These are phyloP conservation scores for Rhegmatorhina hoffmannsi DNA, from an alignment of 2,113 vertebrate genomes.

Conservation along the genomic window DNA sequence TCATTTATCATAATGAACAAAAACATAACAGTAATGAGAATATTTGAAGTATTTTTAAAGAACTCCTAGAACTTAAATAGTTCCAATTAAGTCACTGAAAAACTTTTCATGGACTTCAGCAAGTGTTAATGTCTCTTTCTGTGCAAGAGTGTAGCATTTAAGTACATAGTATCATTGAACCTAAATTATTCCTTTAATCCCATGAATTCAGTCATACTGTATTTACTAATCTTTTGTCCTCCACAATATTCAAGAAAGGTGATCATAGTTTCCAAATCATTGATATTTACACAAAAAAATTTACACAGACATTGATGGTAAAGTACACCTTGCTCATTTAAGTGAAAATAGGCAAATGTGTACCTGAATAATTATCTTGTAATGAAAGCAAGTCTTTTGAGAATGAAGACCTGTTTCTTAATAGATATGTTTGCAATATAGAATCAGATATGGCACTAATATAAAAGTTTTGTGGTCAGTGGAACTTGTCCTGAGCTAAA, in stretches of 20 bases:
- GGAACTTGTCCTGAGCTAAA: background rate
- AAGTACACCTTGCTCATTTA: background rate
- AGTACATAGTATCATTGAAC: background rate
- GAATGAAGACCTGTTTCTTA: background rate
- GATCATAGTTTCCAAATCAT: background rate
- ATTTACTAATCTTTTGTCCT: background rate
- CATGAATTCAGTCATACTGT: background rate
- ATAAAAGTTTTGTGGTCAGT: background rate
- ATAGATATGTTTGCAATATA: background rate
- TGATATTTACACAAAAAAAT: background rate
- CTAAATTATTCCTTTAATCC: background rate
- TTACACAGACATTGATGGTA: background rate
- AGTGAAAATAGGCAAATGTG: background rate
- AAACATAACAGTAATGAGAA: background rate
- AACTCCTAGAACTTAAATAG: background rate
- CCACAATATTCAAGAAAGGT: background rate
- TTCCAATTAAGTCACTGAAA: background rate
- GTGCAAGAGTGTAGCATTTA: background rate
- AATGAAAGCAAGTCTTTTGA: background rate
- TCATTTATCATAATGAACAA: background rate
- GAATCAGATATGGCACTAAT: background rate
- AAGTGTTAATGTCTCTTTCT: background rate
- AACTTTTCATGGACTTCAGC: background rate
- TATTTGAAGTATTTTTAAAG: background rate
- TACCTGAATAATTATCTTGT: background rate